A percentile compares a stretch with the other conserved stretches of the same genome.
phyloP scores from a whole-genome alignment of 2,113 vertebrate genomes.

The Alligator mississippiensis region DNA sequence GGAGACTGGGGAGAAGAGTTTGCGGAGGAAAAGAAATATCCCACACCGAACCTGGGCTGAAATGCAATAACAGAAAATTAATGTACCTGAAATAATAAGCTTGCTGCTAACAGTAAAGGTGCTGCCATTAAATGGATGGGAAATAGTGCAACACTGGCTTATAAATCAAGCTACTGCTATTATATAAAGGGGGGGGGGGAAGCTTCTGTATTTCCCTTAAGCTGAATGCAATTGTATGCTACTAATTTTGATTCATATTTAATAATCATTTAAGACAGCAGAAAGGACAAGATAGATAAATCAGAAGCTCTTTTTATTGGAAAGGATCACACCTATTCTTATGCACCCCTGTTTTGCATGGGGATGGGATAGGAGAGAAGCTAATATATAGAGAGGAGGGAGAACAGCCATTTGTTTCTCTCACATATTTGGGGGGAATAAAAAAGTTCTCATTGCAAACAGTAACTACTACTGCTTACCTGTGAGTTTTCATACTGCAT shows the following conservation, averaged over 20 bases:
- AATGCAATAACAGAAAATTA: conserved; percentile 64
- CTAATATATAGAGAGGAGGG: not conserved
- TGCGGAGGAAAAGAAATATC: conserved; percentile 20
- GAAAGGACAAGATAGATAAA: not conserved
- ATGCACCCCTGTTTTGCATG: rapidly evolving
- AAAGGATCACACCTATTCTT: not conserved
- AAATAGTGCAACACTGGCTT: conserved; percentile 46
- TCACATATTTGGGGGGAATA: conserved; percentile 18
- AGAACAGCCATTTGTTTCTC: not conserved
- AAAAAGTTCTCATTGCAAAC: not conserved
- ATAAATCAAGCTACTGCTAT: conserved; percentile 62
- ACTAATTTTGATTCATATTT: not conserved
- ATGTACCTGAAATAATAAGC: conserved; percentile 61
- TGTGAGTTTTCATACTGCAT: not conserved
- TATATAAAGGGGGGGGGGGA: conserved; percentile 45
- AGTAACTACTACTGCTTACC: not conserved
- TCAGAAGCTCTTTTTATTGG: not conserved
- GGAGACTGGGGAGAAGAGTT: conserved; percentile 14
- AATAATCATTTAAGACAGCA: not conserved
- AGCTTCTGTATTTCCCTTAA: conserved; percentile 43
- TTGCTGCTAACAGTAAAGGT: conserved; percentile 42
- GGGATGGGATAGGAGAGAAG: not conserved
- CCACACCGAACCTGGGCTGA: conserved; percentile 50
- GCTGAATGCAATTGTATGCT: conserved; percentile 5
- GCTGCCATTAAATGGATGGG: conserved; percentile 43